Percentiles rank a stretch among this genome's conserved stretches.
These are phyloP conservation scores for Salvelinus fontinalis DNA, from an alignment of 2,113 vertebrate species.

Conservation along the genomic window DNA sequence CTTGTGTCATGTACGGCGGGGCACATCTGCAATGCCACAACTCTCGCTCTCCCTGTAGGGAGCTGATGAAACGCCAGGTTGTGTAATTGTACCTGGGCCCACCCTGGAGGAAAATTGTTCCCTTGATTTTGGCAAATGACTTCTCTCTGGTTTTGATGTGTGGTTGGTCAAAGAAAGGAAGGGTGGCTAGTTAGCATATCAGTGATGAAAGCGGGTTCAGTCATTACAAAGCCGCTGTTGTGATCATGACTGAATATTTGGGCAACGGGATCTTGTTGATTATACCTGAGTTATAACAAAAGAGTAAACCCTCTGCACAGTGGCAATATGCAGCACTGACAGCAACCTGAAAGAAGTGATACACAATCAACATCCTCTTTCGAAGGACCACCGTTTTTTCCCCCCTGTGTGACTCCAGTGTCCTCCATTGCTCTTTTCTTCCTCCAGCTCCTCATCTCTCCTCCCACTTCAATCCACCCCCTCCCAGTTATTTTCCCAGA, in stretches of 20 bases:
- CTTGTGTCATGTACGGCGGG: no score
- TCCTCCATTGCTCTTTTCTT: background rate
- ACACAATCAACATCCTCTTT: no score
- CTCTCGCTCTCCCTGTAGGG: slow-evolving; percentile 1
- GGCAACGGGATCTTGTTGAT: slow-evolving; percentile 19
- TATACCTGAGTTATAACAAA: slow-evolving; percentile 18
- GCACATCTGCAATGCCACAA: background rate
- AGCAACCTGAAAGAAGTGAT: no score
- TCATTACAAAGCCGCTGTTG: no score
- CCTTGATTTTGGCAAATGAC: slow-evolving; percentile 25
- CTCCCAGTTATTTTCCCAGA: slow-evolving; percentile 1
- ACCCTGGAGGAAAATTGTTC: slow-evolving; percentile 21
- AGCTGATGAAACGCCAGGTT: slow-evolving; percentile 27
- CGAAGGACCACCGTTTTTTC: no score
- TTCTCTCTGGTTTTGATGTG: slow-evolving; percentile 10
- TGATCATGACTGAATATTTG: slow-evolving; percentile 2
- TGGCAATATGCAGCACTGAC: no score
- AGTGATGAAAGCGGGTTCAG: no score
- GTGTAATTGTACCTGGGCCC: slow-evolving; percentile 16
- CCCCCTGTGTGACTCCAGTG: no score
- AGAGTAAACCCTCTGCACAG: background rate
- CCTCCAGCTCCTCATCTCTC: background rate
- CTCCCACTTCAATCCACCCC: background rate
- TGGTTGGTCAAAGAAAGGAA: no score
- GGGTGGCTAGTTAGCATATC: no score